Evolutionary conservation across 2,113 vertebrate species (phyloP).

Genomic region (Ailuropoda melanoleuca): DNA sequence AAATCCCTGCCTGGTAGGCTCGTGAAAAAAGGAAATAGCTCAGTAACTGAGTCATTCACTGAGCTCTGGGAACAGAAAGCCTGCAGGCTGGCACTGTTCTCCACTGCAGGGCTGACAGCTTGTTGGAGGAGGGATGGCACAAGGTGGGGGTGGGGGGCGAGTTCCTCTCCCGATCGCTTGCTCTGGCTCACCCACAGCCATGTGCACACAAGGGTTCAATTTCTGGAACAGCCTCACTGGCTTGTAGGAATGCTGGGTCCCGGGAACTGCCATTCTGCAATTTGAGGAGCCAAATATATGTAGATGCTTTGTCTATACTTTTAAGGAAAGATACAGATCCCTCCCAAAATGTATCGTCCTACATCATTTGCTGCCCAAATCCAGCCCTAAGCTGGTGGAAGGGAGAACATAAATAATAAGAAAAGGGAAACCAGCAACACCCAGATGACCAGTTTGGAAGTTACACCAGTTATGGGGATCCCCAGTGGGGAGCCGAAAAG

Average conservation of each 20-base stretch:
- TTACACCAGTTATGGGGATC: fast-evolving
- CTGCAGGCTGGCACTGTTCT: conserved; percentile 45
- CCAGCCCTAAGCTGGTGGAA: not conserved
- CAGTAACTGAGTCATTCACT: not conserved
- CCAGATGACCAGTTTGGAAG: not conserved
- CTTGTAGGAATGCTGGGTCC: not conserved
- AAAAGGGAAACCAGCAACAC: not conserved
- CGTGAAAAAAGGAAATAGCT: conserved; percentile 6
- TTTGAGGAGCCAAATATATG: not conserved
- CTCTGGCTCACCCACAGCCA: not conserved
- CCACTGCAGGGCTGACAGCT: conserved; percentile 30
- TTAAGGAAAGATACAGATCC: conserved; percentile 28
- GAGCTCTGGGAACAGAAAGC: conserved; percentile 7
- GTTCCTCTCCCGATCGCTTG: not conserved
- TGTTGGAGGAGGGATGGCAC: not conserved
- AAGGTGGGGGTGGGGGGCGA: not conserved
- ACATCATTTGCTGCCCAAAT: conserved; percentile 14
- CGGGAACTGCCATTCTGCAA: not conserved
- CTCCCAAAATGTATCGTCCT: not conserved
- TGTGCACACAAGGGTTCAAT: not conserved
- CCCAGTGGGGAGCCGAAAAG: fast-evolving
- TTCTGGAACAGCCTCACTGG: not conserved
- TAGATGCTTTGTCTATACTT: not conserved
- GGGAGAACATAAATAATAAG: not conserved
- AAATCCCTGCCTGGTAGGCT: not conserved